phyloP scores from a whole-genome alignment of 2,797 vertebrate genomes.

The Ciconia nigra region DNA sequence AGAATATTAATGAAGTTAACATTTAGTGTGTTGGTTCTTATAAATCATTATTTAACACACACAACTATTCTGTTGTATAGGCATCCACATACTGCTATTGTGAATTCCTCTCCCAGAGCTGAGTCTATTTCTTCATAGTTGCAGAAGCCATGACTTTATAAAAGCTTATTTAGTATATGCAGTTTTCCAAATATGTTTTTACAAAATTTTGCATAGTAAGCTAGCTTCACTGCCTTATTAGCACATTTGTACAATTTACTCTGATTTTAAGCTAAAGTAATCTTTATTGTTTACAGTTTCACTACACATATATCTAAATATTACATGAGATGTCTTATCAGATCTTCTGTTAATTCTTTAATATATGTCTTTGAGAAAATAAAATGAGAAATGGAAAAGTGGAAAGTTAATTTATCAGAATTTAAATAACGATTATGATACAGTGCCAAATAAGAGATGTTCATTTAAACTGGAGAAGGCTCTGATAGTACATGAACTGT shows the following conservation, averaged over 20 bases:
- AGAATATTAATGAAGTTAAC: background rate
- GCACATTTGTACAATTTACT: background rate
- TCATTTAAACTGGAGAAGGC: background rate
- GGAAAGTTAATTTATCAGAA: background rate
- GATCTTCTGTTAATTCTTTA: background rate
- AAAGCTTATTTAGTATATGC: background rate
- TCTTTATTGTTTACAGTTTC: background rate
- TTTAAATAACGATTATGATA: background rate
- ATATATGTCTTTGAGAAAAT: background rate
- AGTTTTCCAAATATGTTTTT: background rate
- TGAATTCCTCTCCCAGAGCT: background rate
- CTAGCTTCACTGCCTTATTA: background rate
- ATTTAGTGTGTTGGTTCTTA: background rate
- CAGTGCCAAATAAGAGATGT: background rate
- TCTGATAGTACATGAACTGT: background rate
- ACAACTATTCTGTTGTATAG: background rate
- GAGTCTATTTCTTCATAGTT: background rate
- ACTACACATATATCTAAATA: background rate
- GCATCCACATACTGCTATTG: background rate
- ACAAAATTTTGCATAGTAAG: background rate
- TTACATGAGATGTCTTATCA: background rate
- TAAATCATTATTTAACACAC: background rate
- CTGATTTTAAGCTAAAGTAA: background rate
- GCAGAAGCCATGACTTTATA: background rate
- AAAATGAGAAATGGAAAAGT: background rate